Evolutionary conservation across 2,888 invertebrate species (phyloP).

Genomic region (Lacanobia oleracea): DNA sequence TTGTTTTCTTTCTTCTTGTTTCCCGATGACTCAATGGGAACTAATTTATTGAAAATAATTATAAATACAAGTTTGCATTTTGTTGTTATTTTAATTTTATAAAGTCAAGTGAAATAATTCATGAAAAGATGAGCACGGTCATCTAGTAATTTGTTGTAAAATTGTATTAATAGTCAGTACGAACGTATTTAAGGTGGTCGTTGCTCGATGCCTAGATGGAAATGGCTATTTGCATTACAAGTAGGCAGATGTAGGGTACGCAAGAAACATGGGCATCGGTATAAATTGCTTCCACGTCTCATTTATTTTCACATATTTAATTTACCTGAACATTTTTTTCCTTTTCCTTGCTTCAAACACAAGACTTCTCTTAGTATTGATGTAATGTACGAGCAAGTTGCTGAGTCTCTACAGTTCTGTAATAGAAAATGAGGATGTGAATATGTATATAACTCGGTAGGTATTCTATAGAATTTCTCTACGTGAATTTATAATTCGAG

Average conservation of each 20-base stretch:
- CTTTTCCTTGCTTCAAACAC: conserved; percentile 90
- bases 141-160: conserved; percentile 2
- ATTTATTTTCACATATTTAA: conserved; percentile 62
- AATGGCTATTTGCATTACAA: conserved; percentile 3
- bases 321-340: conserved; percentile 87
- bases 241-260: conserved; percentile 10
- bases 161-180: conserved; percentile 16
- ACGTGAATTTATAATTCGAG: no score
- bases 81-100: not conserved
- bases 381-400: conserved; percentile 89
- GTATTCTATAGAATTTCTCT: not conserved
- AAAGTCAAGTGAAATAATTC: not conserved
- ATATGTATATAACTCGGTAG: not conserved
- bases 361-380: conserved; percentile 91
- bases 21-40: conserved; percentile 76
- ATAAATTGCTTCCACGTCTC: not conserved
- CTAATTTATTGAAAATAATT: conserved; percentile 72
- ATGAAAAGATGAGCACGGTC: not conserved
- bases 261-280: not conserved
- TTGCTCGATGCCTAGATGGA: conserved; percentile 18
- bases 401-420: conserved; percentile 90
- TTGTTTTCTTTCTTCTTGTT: conserved; percentile 85
- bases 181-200: conserved; percentile 6
- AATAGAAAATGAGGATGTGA: conserved; percentile 61
- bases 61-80: conserved; percentile 25